Conservation (phyloP, 2,113 vertebrate genomes). For the Periophthalmus modestus region DNA sequence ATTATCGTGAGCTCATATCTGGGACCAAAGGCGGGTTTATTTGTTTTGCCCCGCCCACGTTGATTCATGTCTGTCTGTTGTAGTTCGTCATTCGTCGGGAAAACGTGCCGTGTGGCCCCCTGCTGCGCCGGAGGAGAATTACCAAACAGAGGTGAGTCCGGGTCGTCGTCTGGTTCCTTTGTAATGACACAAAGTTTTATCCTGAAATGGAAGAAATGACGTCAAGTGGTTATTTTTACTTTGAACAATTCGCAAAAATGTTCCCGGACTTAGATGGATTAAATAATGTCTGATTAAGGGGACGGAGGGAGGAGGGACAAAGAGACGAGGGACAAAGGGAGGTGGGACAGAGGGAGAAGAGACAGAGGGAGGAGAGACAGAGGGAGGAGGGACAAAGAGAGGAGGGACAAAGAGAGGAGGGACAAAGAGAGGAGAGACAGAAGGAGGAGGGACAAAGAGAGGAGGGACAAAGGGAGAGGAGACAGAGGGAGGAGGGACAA, state of each 20-base stretch:
- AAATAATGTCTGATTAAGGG: too few species aligned
- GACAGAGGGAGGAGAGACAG: too few species aligned
- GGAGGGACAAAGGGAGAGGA: too few species aligned
- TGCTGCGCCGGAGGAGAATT: constrained; percentile 30
- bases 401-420: too few species aligned
- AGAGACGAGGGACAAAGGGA: too few species aligned
- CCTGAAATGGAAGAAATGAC: background rate
- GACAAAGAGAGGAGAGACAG: too few species aligned
- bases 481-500: too few species aligned
- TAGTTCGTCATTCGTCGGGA: constrained; percentile 76
- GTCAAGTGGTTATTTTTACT: background rate
- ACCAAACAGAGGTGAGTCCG: constrained; percentile 58
- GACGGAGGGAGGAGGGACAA: too few species aligned
- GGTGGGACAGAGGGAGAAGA: too few species aligned
- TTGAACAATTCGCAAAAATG: background rate
- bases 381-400: too few species aligned
- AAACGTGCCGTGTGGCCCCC: constrained; percentile 82
- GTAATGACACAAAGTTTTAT: background rate
- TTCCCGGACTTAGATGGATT: background rate
- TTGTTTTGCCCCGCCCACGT: background rate
- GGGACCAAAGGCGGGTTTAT: constrained; percentile 22
- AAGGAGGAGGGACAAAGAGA: too few species aligned
- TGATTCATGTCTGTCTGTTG: constrained; percentile 21
- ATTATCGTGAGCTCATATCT: constrained; percentile 15
- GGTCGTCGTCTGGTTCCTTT: background rate